phyloP scores from a whole-genome alignment of 2,888 invertebrate species.

The Eupithecia tripunctaria region DNA sequence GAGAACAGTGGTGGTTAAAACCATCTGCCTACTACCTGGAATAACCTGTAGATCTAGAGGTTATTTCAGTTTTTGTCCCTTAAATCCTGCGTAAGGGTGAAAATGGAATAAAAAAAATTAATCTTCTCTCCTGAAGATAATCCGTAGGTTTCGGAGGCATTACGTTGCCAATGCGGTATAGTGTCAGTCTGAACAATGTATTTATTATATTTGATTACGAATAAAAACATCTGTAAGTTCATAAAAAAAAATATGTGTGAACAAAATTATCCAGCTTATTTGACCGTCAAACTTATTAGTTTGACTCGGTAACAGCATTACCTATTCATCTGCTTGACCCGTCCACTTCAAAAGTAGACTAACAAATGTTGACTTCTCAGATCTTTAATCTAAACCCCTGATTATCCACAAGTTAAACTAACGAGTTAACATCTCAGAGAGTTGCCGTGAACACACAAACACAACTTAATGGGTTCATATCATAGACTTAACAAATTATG shows the following conservation, averaged over 20 bases:
- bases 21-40: neutral
- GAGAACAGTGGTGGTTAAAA: neutral
- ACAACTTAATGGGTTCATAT: conserved; percentile 61
- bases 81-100: too few species aligned
- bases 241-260: neutral
- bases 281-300: neutral
- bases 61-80: too few species aligned
- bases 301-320: neutral
- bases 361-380: conserved; percentile 27
- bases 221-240: neutral
- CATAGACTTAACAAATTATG: conserved; percentile 16
- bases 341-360: conserved; percentile 25
- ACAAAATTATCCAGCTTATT: neutral
- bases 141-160: too few species aligned
- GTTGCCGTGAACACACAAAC: conserved; percentile 64
- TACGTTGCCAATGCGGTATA: neutral
- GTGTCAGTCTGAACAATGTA: conserved; percentile 1
- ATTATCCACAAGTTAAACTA: conserved; percentile 61
- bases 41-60: too few species aligned
- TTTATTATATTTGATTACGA: neutral
- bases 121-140: too few species aligned
- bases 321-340: conserved; percentile 18
- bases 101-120: too few species aligned
- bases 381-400: conserved; percentile 50
- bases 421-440: conserved; percentile 64